These are phyloP conservation scores for Parasteatoda tepidariorum DNA, from an alignment of 1,140 invertebrate species.

Conservation along the genomic window DNA sequence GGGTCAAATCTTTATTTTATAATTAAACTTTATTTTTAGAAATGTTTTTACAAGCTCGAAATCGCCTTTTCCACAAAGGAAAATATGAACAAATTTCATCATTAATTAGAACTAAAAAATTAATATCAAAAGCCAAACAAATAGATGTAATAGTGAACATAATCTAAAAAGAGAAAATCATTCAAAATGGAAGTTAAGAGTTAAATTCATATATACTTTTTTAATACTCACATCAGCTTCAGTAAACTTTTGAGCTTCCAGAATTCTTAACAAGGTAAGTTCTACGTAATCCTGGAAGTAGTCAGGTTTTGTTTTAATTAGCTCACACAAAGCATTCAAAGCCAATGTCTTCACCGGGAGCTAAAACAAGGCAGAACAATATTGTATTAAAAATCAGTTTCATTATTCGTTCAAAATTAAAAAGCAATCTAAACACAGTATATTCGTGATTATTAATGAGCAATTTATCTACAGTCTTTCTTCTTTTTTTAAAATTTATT, in stretches of 20 bases:
- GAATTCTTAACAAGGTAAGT: constrained; percentile 85
- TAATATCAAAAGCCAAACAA: too few relatives aligned
- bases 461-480: too few relatives aligned
- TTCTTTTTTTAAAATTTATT: too few relatives aligned
- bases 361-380: constrained; percentile 65
- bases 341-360: constrained; percentile 73
- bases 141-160: too few relatives aligned
- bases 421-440: not conserved
- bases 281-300: constrained; percentile 88
- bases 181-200: not conserved
- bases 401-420: too few relatives aligned
- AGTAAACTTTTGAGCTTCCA: constrained; percentile 83
- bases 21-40: too few relatives aligned
- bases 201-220: not conserved
- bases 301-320: constrained; percentile 81
- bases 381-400: not conserved
- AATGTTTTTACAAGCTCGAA: too few relatives aligned
- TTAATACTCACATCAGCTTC: constrained; percentile 77
- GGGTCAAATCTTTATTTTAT: too few relatives aligned
- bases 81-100: too few relatives aligned
- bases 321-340: constrained; percentile 81
- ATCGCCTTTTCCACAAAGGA: too few relatives aligned
- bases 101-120: too few relatives aligned
- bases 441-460: not conserved
- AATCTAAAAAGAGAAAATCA: too few relatives aligned